These are phyloP conservation scores for Ormyrus labotus DNA, from an alignment of 2,888 invertebrate species.

Conservation along the genomic window DNA sequence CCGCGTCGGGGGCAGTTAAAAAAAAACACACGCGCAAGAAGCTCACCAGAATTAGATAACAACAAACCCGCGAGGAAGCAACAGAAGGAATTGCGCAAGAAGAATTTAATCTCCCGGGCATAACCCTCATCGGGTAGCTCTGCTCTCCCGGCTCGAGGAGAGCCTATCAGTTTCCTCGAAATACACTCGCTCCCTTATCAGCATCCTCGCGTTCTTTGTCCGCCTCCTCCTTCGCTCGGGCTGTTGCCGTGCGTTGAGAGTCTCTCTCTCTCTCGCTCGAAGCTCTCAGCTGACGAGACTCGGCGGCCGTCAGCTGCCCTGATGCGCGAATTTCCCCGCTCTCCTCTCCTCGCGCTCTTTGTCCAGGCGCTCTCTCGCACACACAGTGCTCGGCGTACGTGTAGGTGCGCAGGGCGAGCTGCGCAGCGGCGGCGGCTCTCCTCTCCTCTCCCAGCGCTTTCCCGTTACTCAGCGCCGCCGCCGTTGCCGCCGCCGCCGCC, in stretches of 20 bases:
- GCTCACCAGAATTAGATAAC: too few species aligned
- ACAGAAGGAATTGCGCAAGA: too few species aligned
- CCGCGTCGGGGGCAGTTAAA: too few species aligned
- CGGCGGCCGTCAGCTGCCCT: slow-evolving; percentile 42
- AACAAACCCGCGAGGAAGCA: too few species aligned
- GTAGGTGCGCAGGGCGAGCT: slow-evolving; percentile 41
- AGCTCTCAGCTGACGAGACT: slow-evolving; percentile 49
- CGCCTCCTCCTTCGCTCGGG: background rate
- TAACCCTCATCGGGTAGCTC: too few species aligned
- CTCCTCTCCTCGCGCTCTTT: background rate
- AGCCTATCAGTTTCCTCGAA: too few species aligned
- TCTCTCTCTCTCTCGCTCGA: slow-evolving; percentile 3
- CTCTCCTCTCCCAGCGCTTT: slow-evolving; percentile 48
- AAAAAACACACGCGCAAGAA: too few species aligned
- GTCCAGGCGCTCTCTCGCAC: background rate
- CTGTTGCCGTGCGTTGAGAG: slow-evolving; percentile 32
- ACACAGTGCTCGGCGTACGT: slow-evolving; percentile 1
- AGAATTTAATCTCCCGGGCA: too few species aligned
- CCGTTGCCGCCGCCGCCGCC: slow-evolving; percentile 4
- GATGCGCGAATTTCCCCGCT: slow-evolving; percentile 45
- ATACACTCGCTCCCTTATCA: too few species aligned
- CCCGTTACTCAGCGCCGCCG: slow-evolving; percentile 43
- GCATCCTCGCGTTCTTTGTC: too few species aligned
- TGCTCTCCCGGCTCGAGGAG: too few species aligned
- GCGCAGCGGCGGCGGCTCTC: slow-evolving; percentile 29